A percentile compares a stretch with the other conserved stretches of the same genome.
Conservation (phyloP, 2,797 vertebrate genomes). For the Vultur gryphus region DNA sequence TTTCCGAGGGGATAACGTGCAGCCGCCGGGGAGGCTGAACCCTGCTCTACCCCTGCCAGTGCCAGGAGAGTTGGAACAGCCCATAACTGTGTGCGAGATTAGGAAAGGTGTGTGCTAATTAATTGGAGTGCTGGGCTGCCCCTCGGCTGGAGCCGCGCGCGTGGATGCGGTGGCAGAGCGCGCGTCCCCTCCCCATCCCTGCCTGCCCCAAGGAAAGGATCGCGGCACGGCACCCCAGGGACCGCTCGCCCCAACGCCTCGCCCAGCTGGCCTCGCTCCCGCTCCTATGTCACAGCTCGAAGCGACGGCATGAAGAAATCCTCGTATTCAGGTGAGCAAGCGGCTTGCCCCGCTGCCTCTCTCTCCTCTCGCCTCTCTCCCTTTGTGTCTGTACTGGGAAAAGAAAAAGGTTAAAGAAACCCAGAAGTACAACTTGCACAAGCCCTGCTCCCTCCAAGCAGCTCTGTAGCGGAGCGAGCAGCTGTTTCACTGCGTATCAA, state of each 20-base stretch:
- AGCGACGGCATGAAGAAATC: conserved; percentile 61
- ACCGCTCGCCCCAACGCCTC: background rate
- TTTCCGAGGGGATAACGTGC: background rate
- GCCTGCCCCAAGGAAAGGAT: background rate
- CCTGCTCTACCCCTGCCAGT: background rate
- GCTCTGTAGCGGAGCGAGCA: background rate
- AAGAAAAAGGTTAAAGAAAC: background rate
- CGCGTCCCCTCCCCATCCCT: background rate
- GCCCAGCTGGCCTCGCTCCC: background rate
- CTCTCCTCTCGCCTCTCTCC: background rate
- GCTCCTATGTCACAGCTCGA: conserved; percentile 31
- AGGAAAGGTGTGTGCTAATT: conserved; percentile 49
- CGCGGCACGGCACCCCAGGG: background rate
- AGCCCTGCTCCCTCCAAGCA: background rate
- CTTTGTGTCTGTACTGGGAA: background rate
- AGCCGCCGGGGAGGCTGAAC: background rate
- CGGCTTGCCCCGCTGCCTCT: background rate
- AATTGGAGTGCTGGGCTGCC: background rate
- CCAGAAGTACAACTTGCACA: fast-evolving
- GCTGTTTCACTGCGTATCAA: background rate
- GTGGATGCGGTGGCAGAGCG: background rate
- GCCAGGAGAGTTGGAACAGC: conserved; percentile 42
- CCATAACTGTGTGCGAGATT: background rate
- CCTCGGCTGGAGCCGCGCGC: background rate
- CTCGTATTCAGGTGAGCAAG: conserved; percentile 60